phyloP scores from a whole-genome alignment of 2,888 invertebrate species.

The Aleiodes testaceus region DNA sequence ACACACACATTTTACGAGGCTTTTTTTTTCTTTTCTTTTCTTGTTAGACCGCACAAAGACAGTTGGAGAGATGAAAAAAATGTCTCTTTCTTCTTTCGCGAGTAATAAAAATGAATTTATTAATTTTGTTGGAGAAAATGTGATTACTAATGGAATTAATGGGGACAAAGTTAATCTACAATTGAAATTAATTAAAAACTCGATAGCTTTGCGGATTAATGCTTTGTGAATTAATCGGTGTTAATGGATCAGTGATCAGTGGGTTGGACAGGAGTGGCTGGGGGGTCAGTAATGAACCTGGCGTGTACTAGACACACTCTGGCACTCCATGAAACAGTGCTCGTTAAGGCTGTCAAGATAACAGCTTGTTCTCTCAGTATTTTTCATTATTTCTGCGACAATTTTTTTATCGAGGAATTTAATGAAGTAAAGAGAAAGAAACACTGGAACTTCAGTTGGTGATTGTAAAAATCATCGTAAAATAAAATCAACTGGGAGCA shows the following conservation, averaged over 20 bases:
- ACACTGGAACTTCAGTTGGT: neutral
- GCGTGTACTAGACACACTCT: constrained; percentile 8
- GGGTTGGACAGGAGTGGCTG: constrained; percentile 18
- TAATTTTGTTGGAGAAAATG: no score
- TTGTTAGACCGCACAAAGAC: neutral
- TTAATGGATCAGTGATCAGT: constrained; percentile 27
- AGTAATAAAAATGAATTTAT: no score
- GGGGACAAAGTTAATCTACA: neutral
- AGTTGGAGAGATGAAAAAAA: no score
- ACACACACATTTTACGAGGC: neutral
- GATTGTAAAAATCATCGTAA: constrained; percentile 25
- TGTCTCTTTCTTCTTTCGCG: no score
- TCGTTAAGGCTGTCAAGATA: constrained; percentile 27
- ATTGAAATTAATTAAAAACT: neutral
- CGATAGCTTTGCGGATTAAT: neutral
- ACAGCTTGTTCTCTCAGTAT: neutral
- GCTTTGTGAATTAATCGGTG: constrained; percentile 14
- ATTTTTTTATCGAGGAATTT: neutral
- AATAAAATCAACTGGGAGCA: constrained; percentile 45
- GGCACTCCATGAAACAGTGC: constrained; percentile 15
- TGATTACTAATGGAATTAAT: neutral
- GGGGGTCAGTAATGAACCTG: constrained; percentile 18
- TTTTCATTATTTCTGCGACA: neutral
- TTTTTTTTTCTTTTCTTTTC: neutral
- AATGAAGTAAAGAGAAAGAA: neutral